phyloP scores from a whole-genome alignment of 2,797 vertebrate species.

The Eospalax fontanierii region DNA sequence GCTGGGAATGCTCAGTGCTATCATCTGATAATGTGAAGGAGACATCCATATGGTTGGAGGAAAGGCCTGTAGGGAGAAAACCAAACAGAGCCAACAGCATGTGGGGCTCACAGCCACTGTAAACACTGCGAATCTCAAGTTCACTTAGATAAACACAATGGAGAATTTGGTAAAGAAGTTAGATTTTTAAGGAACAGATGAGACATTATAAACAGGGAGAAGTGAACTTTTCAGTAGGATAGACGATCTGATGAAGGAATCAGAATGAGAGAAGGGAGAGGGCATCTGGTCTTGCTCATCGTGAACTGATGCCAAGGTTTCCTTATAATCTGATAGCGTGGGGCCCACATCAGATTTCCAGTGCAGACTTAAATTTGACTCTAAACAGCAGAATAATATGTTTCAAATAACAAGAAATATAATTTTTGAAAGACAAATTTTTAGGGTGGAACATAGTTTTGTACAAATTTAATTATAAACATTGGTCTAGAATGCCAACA shows the following conservation, averaged over 20 bases:
- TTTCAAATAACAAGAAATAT: not conserved
- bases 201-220: too few species aligned
- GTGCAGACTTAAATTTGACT: not conserved
- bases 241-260: not conserved
- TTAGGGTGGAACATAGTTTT: not conserved
- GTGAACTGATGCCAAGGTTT: slow-evolving; percentile 11
- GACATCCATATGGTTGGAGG: not conserved
- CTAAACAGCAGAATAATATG: not conserved
- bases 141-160: too few species aligned
- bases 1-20: not conserved
- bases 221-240: not conserved
- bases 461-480: slow-evolving; percentile 22
- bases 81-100: not conserved
- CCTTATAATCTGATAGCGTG: not conserved
- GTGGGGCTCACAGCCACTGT: too few species aligned
- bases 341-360: not conserved
- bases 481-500: not conserved
- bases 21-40: not conserved
- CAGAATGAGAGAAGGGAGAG: not conserved
- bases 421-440: slow-evolving; percentile 1
- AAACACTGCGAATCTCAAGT: not conserved
- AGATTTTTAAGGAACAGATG: too few species aligned
- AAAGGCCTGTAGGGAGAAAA: not conserved
- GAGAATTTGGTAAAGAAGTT: too few species aligned
- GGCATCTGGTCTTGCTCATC: not conserved